Evolutionary conservation across 2,797 vertebrate genomes (phyloP), one percentile per base, ranked within the genome.

Genomic region (Cynopterus sphinx): DNA sequence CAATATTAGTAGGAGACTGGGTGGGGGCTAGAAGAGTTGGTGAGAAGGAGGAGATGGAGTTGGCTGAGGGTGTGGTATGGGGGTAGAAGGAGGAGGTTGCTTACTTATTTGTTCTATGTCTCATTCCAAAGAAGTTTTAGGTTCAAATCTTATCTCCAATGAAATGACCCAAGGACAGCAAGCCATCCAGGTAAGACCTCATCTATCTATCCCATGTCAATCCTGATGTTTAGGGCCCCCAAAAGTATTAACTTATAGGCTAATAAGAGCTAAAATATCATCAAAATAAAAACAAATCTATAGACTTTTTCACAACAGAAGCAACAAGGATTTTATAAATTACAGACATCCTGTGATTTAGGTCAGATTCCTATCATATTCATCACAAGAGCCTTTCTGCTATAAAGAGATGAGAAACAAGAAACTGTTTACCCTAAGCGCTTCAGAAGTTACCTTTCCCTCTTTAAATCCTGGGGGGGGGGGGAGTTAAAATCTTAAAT

Each of bases 241-340:
- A 22, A 16, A 53, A 12, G 74, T 31, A 57, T 6, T 19, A 78
- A 77, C 9, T 36, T 24, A 73, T 43, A 77, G 15, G 70, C 53
- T 71, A 82, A 70, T 57, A 83, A 73, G 43, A 22, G 46, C 43
- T 84, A 79, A 94, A 85, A 36, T 9, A 21, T 63, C 36, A 70
- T 67, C 39, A 46, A 87, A 75, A 88, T 88, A 4, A 7, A 92
- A 91, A 75, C 5, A 63, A 49, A 78, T 51, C 31, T 12, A 71
- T 24, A 39, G 13, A n/a, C 33, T 74, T 88, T 55, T 86, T 87
- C 71, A 75, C 6, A 65, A 39, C 3, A 28, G 63, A 8, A 15
- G 41, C 1, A 88, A 9, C 0, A 26, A 41, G 19, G 17, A 5
- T 57, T 75, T 61, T 19, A 46, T 26, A 63, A 51, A 55, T 28